Base-by-base conservation (phyloP, 1,140 invertebrate species). In the Cepaea nemoralis region DNA sequence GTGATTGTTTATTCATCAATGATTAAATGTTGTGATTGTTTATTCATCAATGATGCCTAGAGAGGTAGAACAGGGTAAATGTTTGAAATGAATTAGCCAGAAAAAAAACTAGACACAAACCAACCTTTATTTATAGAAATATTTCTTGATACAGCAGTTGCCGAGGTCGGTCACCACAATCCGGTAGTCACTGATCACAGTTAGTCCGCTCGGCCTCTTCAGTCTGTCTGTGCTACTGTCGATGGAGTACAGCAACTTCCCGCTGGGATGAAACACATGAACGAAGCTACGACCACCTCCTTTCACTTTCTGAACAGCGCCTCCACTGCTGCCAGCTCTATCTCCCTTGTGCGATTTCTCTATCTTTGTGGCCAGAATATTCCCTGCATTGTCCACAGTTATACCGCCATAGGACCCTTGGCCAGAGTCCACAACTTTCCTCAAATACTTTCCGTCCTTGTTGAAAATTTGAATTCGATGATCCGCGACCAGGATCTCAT, bases 91-190 rank as follows among this genome's bases (percentile, higher is more conserved):
- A n/a, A n/a, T n/a, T n/a, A n/a, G n/a, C n/a, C n/a, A n/a, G n/a
- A n/a, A n/a, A n/a, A n/a, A 37, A 24, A 37, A 40, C 6, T 37
- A 42, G 1, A 69, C 2, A 69, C 31, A 8, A 33, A 39, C 69
- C 8, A 27, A 66, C 31, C 77, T 45, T 83, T 84, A 91, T 79
- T 88, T 90, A 86, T 97, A 98, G 87, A 95, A 93, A 92, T 96
- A 97, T 91, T 97, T 95, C 89, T 96, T 95, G 70, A 97, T 92
- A 89, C 95, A 97, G 91, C 97, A 95, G 87, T 96, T 97, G 12
- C 96, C 96, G 24, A 97, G 92, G 91, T 98, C 97, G 33, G 96
- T 95, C n/a, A 97, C 94, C 85, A 96, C 93, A n/a, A 95, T 93
- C 83, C 94, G 93, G 87, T 94, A 93, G 16, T 93, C 92, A 83